Percentiles rank a stretch among this genome's conserved stretches.
phyloP scores from a whole-genome alignment of 2,888 invertebrate genomes.

The Andrena praecox region DNA sequence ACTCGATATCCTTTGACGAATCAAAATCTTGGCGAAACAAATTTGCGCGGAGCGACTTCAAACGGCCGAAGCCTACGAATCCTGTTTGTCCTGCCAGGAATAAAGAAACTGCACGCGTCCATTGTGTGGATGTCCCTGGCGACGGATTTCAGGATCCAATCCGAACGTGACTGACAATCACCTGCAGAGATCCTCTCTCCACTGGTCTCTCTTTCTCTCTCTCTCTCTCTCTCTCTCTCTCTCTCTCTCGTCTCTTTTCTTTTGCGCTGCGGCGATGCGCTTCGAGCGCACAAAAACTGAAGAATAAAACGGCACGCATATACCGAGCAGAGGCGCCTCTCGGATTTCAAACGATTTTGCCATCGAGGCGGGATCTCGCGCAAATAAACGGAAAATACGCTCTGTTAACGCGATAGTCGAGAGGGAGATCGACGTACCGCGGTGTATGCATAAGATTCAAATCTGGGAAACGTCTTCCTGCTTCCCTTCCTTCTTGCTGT shows the following conservation, averaged over 20 bases:
- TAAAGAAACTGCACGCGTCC: conserved; percentile 37
- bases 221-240: too few relatives aligned
- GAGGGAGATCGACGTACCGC: conserved; percentile 27
- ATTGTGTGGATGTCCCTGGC: conserved; percentile 27
- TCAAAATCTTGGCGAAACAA: neutral
- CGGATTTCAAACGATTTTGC: conserved; percentile 57
- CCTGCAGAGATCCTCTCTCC: conserved; percentile 20
- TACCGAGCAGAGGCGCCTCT: neutral
- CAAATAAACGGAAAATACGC: conserved; percentile 58
- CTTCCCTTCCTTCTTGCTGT: too few relatives aligned
- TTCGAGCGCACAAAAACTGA: conserved; percentile 2
- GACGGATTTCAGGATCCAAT: conserved; percentile 41
- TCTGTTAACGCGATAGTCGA: conserved; percentile 49
- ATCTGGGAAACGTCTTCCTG: conserved; percentile 28
- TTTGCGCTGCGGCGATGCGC: neutral
- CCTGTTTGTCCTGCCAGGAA: neutral
- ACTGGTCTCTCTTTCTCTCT: neutral
- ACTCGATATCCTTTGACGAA: neutral
- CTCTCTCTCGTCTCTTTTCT: neutral
- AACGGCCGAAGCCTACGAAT: conserved; percentile 10
- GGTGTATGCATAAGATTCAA: conserved; percentile 49
- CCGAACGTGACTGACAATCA: conserved; percentile 48
- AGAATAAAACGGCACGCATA: neutral
- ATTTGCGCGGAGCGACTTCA: neutral
- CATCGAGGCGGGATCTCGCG: conserved; percentile 37